Evolutionary conservation across 2,888 invertebrate species (phyloP).

Genomic region (Baronia brevicornis): DNA sequence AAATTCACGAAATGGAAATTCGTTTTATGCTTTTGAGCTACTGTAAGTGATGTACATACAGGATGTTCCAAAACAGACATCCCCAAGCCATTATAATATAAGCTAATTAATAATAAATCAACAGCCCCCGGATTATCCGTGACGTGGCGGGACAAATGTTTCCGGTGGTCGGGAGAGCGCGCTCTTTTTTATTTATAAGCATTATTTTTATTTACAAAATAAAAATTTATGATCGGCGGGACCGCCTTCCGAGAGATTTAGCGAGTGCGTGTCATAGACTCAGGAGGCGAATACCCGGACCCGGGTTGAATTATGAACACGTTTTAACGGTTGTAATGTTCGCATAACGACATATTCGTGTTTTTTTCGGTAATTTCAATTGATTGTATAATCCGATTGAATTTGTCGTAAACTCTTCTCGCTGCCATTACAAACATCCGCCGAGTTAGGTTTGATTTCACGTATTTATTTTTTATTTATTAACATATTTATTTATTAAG

Average conservation of each 20-base stretch:
- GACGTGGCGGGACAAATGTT: constrained; percentile 69
- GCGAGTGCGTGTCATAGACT: constrained; percentile 70
- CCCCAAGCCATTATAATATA: constrained; percentile 44
- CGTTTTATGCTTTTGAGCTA: no score
- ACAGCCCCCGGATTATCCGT: constrained; percentile 59
- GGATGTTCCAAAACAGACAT: constrained; percentile 21
- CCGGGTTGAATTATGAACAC: constrained; percentile 64
- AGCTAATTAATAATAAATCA: constrained; percentile 74
- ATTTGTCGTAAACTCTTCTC: no score
- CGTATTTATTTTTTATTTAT: no score
- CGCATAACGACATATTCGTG: no score
- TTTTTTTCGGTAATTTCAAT: no score
- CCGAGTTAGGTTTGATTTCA: no score
- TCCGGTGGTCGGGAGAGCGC: constrained; percentile 55
- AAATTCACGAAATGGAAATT: no score
- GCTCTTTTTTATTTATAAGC: constrained; percentile 68
- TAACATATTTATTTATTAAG: no score
- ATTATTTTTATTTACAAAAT: constrained; percentile 72
- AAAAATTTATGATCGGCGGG: constrained; percentile 64
- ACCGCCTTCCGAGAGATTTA: constrained; percentile 73
- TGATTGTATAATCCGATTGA: no score
- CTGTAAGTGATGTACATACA: constrained; percentile 6
- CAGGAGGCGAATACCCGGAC: constrained; percentile 56
- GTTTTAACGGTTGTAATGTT: constrained; percentile 57
- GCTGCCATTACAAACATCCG: no score